Evolutionary conservation across 2,888 invertebrate species (phyloP), one percentile per base, ranked within the genome.

Genomic region (Orthosia gothica): DNA sequence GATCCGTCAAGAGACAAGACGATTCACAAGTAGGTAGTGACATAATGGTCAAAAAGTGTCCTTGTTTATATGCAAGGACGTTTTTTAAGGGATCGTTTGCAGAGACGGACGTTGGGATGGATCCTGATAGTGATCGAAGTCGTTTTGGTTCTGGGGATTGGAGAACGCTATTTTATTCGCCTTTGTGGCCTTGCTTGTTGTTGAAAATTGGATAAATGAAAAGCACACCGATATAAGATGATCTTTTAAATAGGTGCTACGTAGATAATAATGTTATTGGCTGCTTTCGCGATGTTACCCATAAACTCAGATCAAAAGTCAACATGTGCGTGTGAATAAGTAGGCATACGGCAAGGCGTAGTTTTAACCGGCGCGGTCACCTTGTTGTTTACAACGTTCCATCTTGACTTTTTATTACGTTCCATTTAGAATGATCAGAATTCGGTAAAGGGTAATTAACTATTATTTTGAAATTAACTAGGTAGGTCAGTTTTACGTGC

Each of bases 1-100:
- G 67, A 64, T 65, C 65, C n/a, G n/a, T n/a, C 54, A 64, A n/a
- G 71, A 81, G 66, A 75, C 77, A 76, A 62, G 66, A 66, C 47
- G 26, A 62, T 83, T 72, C 67, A 79, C 69, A 70, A 40, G 26
- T 18, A 23, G 45, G 40, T n/a, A n/a, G n/a, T n/a, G n/a, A n/a
- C n/a, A n/a, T n/a, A n/a, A n/a, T n/a, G n/a, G n/a, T n/a, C 45
- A 61, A 77, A 80, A 18, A 52, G 20, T 54, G 40, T 13, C 50
- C 58, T 71, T 72, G 71, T 79, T 59, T 76, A 70, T 47, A 20
- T 49, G n/a, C 12, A 55, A 23, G 52, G 59, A 52, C 7, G 45
- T n/a, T 68, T 69, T 68, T 67, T 64, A 55, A 62, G n/a, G 18
- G 15, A 13, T 26, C 50, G 16, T 40, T 73, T 50, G n/a, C 23